phyloP scores from a whole-genome alignment of 2,888 invertebrate genomes.

The Dendrolimus pini region DNA sequence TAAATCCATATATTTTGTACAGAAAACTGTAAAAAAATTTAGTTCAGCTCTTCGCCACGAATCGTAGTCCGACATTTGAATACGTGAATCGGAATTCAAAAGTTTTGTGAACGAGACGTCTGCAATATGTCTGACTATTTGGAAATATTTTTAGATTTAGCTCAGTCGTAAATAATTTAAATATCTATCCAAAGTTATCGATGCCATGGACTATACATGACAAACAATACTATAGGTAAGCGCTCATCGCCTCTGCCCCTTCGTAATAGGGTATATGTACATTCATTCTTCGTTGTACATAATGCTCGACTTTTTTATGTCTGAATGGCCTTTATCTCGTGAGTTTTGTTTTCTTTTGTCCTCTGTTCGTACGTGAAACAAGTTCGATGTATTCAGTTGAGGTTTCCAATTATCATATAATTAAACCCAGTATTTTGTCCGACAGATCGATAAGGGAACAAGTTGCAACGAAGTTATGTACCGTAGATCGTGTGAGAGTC shows the following conservation, averaged over 20 bases:
- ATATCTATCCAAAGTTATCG: constrained; percentile 37
- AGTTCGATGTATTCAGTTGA: constrained; percentile 50
- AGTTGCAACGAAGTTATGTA: constrained; percentile 56
- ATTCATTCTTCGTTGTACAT: constrained; percentile 46
- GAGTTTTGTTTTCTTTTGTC: constrained; percentile 74
- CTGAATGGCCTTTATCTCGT: constrained; percentile 72
- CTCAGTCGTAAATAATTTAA: constrained; percentile 48
- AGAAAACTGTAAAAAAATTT: constrained; percentile 28
- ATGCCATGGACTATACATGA: constrained; percentile 63
- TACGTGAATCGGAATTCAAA: constrained; percentile 48
- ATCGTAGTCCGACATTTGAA: constrained; percentile 26
- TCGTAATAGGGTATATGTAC: constrained; percentile 28
- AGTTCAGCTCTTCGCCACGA: constrained; percentile 24
- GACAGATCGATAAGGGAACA: constrained; percentile 70
- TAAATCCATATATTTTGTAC: constrained; percentile 13
- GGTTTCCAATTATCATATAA: constrained; percentile 41
- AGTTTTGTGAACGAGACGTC: constrained; percentile 63
- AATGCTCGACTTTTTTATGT: constrained; percentile 69
- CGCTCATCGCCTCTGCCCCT: constrained; percentile 18
- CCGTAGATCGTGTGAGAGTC: constrained; percentile 48
- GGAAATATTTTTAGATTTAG: constrained; percentile 74
- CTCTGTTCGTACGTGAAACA: constrained; percentile 55
- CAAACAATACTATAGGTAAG: constrained; percentile 52
- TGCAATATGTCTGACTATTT: constrained; percentile 77
- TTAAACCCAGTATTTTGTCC: constrained; percentile 58